These are phyloP conservation scores for Caenorhabditis sp. DNA, from an alignment of 2,888 invertebrate genomes.

Conservation along the genomic window DNA sequence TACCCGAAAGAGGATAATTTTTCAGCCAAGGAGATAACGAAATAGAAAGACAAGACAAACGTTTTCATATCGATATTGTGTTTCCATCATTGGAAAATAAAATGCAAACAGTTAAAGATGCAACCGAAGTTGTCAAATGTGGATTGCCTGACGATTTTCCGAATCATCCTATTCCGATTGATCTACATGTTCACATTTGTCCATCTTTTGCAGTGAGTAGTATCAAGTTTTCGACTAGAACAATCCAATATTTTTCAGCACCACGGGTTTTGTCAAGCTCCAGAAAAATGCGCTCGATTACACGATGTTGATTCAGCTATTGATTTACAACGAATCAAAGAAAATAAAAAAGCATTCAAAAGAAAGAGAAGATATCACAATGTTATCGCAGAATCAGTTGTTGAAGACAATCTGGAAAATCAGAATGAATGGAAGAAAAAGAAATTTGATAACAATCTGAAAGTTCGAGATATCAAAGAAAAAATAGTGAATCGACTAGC, in stretches of 20 bases:
- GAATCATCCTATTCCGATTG: constrained; percentile 36
- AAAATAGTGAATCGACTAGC: constrained; percentile 18
- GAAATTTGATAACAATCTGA: constrained; percentile 15
- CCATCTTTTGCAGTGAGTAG: constrained; percentile 40
- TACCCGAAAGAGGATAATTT: constrained; percentile 10
- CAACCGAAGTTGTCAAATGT: constrained; percentile 29
- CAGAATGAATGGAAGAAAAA: constrained; percentile 25
- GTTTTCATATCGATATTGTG: constrained; percentile 18
- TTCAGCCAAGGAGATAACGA: constrained; percentile 53
- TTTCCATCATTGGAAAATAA: constrained; percentile 10
- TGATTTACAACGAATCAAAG: constrained; percentile 53
- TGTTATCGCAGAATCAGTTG: constrained; percentile 23
- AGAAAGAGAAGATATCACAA: constrained; percentile 29
- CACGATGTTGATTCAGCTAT: constrained; percentile 64
- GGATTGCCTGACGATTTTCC: constrained; percentile 48
- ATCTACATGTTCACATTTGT: constrained; percentile 46
- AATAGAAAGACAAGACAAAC: constrained; percentile 17
- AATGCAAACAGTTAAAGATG: constrained; percentile 10
- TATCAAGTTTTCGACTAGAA: constrained; percentile 5
- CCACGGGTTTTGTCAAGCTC: constrained; percentile 56
- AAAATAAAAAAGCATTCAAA: constrained; percentile 31
- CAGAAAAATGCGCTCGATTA: constrained; percentile 30
- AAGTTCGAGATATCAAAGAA: constrained; percentile 19
- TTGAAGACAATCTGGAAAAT: constrained; percentile 20
- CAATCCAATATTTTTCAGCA: constrained; percentile 33